Conservation (phyloP, 2,797 vertebrate species). For the Limnodromus scolopaceus region DNA sequence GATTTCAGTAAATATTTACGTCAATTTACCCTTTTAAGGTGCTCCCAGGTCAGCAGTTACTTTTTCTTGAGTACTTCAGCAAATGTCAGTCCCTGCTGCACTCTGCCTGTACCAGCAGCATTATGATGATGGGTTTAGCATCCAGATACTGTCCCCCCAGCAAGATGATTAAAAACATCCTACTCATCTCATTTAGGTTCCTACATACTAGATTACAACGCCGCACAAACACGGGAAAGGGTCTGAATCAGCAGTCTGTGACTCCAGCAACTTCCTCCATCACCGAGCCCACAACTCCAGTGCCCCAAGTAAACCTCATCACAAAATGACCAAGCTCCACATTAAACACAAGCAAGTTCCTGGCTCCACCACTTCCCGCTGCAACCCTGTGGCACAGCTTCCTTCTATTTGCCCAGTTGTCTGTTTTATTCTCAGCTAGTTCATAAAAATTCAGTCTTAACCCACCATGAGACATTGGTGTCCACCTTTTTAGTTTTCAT, state of each 20-base stretch:
- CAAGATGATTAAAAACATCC: slow-evolving; percentile 1
- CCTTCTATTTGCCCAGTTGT: not conserved
- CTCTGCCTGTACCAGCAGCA: not conserved
- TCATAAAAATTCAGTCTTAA: not conserved
- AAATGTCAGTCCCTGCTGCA: not conserved
- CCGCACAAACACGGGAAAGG: not conserved
- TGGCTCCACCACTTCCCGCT: not conserved
- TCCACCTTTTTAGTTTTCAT: not conserved
- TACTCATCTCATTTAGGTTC: slow-evolving; percentile 15
- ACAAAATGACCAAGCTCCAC: not conserved
- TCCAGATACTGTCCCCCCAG: not conserved
- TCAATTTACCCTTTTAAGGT: not conserved
- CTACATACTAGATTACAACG: not conserved
- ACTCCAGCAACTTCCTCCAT: slow-evolving; percentile 7
- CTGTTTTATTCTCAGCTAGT: not conserved
- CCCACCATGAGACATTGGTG: fast-evolving
- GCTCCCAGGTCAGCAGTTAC: not conserved
- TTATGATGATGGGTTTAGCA: not conserved
- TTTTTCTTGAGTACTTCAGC: not conserved
- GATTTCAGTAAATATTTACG: not conserved
- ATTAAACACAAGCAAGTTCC: not conserved
- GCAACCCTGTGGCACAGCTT: not conserved
- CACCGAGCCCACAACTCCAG: not conserved
- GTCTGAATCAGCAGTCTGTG: slow-evolving; percentile 38
- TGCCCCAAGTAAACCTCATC: not conserved